These are phyloP conservation scores for Microchrysa polita DNA, from an alignment of 2,888 invertebrate genomes.

Conservation along the genomic window DNA sequence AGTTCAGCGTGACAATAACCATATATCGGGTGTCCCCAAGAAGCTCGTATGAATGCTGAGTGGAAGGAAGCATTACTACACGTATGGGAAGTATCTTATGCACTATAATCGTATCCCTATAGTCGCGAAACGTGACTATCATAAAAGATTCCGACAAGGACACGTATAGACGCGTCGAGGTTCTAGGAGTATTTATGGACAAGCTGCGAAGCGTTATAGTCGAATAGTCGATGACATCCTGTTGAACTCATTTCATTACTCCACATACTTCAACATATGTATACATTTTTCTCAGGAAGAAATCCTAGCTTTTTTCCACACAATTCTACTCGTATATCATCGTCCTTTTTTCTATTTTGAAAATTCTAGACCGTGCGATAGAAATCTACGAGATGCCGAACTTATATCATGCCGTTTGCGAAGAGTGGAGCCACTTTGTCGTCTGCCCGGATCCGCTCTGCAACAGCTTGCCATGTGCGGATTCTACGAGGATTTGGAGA, in stretches of 20 bases:
- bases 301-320: not conserved
- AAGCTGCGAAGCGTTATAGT: too few relatives aligned
- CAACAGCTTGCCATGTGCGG: conserved; percentile 80
- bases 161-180: too few relatives aligned
- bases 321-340: not conserved
- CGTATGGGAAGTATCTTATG: too few relatives aligned
- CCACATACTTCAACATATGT: not conserved
- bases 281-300: too few relatives aligned
- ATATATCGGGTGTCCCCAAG: too few relatives aligned
- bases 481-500: conserved; percentile 81
- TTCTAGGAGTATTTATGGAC: too few relatives aligned
- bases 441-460: conserved; percentile 74
- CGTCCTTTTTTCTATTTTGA: not conserved
- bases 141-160: too few relatives aligned
- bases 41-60: too few relatives aligned
- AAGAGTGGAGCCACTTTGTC: conserved; percentile 71
- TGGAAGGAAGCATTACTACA: too few relatives aligned
- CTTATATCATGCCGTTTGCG: conserved; percentile 74
- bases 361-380: conserved; percentile 73
- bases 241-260: not conserved
- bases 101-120: too few relatives aligned
- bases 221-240: not conserved
- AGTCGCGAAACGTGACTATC: too few relatives aligned
- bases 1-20: too few relatives aligned
- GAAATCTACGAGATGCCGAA: conserved; percentile 77